These are phyloP conservation scores for Candidula unifasciata DNA, from an alignment of 2,888 invertebrate species.

Conservation along the genomic window DNA sequence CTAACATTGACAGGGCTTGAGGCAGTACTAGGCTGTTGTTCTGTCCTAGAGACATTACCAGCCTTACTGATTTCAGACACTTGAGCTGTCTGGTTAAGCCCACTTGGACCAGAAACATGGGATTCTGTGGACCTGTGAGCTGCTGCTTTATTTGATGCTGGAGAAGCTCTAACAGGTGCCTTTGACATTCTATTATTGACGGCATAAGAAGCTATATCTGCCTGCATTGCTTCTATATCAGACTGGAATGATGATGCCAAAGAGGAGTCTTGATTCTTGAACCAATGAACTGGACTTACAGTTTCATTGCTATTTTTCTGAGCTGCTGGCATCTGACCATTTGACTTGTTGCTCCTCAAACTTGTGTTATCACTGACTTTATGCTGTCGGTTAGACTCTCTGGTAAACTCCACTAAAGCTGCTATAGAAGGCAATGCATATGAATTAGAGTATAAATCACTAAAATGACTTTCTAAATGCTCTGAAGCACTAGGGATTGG, in stretches of 20 bases:
- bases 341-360: neutral
- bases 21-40: neutral
- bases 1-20: neutral
- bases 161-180: neutral
- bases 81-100: neutral
- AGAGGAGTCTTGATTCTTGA: constrained; percentile 1
- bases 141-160: neutral
- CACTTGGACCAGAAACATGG: neutral
- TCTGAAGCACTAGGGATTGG: neutral
- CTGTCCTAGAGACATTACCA: constrained; percentile 3
- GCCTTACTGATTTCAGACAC: neutral
- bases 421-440: constrained; percentile 5
- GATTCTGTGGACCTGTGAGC: neutral
- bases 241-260: constrained; percentile 39
- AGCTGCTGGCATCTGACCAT: neutral
- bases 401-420: neutral
- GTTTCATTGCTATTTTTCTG: neutral
- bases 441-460: neutral
- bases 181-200: neutral
- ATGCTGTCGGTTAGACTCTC: neutral
- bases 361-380: neutral
- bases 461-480: constrained; percentile 6
- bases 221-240: constrained; percentile 51
- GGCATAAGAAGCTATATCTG: constrained; percentile 16
- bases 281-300: constrained; percentile 41